phyloP scores from a whole-genome alignment of 2,113 vertebrate genomes.

The zebrafish (Danio rerio) region DNA sequence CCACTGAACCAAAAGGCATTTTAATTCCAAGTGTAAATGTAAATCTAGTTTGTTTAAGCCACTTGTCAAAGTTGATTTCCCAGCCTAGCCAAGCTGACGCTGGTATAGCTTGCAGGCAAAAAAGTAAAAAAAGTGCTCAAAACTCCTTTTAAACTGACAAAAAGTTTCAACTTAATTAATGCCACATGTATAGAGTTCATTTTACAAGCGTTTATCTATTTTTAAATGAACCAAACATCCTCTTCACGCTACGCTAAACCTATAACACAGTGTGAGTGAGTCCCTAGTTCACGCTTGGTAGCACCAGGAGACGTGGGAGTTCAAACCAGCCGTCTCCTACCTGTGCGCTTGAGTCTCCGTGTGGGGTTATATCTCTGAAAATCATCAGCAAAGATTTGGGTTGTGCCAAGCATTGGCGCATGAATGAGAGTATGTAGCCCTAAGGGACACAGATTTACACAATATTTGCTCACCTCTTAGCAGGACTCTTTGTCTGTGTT shows the following conservation, averaged over 20 bases:
- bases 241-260: neutral
- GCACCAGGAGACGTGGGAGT: constrained; percentile 4
- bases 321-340: constrained; percentile 9
- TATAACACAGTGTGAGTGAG: neutral
- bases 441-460: neutral
- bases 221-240: constrained; percentile 27
- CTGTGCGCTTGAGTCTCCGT: constrained; percentile 2
- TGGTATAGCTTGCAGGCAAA: neutral
- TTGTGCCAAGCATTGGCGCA: neutral
- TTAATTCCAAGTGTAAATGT: too few species aligned
- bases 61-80: neutral
- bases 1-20: too few species aligned
- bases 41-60: neutral
- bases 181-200: neutral
- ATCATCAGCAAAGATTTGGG: neutral
- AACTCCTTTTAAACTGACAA: neutral
- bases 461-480: constrained; percentile 25
- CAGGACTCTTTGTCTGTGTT: neutral
- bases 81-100: neutral
- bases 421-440: neutral
- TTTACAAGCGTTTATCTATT: constrained; percentile 21
- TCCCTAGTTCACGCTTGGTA: neutral
- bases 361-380: constrained; percentile 11
- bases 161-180: neutral
- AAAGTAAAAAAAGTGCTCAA: neutral